Evolutionary conservation across 1,140 invertebrate species (phyloP), one percentile per base, ranked within the genome.

Genomic region (Teleogryllus occipitalis): DNA sequence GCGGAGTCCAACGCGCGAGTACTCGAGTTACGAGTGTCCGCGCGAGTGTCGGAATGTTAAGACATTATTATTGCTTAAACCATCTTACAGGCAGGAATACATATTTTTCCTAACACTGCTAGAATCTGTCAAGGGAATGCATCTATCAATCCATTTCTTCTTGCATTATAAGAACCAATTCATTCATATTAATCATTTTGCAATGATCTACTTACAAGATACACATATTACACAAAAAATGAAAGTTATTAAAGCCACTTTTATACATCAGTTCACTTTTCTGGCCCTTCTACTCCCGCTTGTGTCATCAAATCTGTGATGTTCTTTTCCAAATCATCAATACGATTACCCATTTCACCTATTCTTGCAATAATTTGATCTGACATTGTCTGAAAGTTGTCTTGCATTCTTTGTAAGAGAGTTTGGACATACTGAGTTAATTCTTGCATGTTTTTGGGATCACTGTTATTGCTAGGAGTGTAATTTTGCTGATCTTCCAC

Each of bases 311-410:
- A 87, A 86, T 99, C 97, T 22, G 94, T 95, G 81, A 99, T 98
- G 86, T 98, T 99, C 85, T 97, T 98, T 86, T 99, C 98, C 77
- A 99, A 87, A 86, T 99, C 97, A 88, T 99, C 97, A 84, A 99
- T 98, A 82, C 97, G 90, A 80, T 93, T 94, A 22, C 97, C 97
- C 97, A 99, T 99, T 87, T 98, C 97, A 90, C 98, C 97, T 89
- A 99, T 98, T 90, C 96, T 93, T 84, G 93, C 93, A 81, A 98
- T 94, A 81, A 99, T 98, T 87, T 99, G 97, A 87, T 99, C 98
- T 7, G 97, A 98, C 97, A 99, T 98, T 39, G 93, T 94, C 87
- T 99, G 97, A 86, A 99, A 99, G 87, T 98, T 97, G 83, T 98
- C 97, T 86, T 99, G 97, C 89, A 99, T 98, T 82, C 97, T 96